phyloP scores from a whole-genome alignment of 2,888 invertebrate genomes.

The Apocheima hispidaria region DNA sequence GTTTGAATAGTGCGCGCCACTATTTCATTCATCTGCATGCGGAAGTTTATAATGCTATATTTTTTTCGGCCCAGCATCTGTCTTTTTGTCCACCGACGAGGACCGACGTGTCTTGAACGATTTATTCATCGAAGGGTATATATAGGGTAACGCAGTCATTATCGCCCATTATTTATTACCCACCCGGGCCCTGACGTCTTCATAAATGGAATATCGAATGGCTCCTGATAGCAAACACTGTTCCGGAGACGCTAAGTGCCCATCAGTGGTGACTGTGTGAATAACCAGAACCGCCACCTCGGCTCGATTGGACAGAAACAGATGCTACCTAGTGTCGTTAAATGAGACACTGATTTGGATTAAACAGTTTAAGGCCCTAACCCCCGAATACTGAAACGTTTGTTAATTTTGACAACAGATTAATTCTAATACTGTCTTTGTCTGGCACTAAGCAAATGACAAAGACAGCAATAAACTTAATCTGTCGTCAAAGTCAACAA shows the following conservation, averaged over 20 bases:
- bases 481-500: no score
- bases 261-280: conserved; percentile 31
- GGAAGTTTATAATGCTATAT: no score
- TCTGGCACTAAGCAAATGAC: neutral
- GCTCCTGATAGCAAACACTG: conserved; percentile 36
- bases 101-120: neutral
- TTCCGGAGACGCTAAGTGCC: conserved; percentile 38
- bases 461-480: no score
- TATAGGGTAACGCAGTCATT: conserved; percentile 30
- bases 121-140: neutral
- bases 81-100: neutral
- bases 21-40: no score
- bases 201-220: conserved; percentile 44
- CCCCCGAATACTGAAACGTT: no score
- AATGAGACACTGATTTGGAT: neutral
- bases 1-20: no score
- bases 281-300: neutral
- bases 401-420: no score
- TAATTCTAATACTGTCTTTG: no score
- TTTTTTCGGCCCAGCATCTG: no score
- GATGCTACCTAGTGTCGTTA: neutral
- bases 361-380: neutral
- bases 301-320: neutral
- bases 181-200: conserved; percentile 26
- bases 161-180: conserved; percentile 39